phyloP scores from a whole-genome alignment of 2,888 invertebrate species.

The Nineta flava region DNA sequence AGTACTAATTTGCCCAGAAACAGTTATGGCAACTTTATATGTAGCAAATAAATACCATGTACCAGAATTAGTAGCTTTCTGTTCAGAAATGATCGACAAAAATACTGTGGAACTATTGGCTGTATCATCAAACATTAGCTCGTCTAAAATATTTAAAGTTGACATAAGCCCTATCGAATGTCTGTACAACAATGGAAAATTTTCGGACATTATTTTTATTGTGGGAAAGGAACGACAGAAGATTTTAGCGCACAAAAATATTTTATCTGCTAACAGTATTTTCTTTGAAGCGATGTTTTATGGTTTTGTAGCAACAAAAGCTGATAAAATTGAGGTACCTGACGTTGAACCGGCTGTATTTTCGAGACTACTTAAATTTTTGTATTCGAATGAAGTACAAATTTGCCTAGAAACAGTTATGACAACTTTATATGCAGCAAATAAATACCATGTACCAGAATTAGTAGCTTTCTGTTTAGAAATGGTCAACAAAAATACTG shows the following conservation, averaged over 20 bases:
- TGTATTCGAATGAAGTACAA: conserved; percentile 68
- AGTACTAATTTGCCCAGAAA: conserved; percentile 67
- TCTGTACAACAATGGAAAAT: conserved; percentile 45
- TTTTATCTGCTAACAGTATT: conserved; percentile 65
- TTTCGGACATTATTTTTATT: conserved; percentile 61
- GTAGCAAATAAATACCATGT: conserved; percentile 80
- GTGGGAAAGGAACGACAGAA: conserved; percentile 58
- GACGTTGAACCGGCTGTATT: conserved; percentile 76
- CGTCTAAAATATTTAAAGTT: no score
- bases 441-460: conserved; percentile 74
- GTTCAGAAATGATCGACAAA: conserved; percentile 70
- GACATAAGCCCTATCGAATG: conserved; percentile 60
- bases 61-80: conserved; percentile 62
- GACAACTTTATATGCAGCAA: conserved; percentile 73
- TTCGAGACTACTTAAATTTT: conserved; percentile 50
- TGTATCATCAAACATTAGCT: no score
- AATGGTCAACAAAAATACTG: conserved; percentile 69
- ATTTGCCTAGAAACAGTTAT: conserved; percentile 76
- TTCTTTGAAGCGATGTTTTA: conserved; percentile 82
- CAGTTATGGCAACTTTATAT: conserved; percentile 74
- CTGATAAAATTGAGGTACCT: conserved; percentile 60
- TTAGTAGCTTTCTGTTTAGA: conserved; percentile 66
- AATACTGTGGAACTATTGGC: conserved; percentile 64
- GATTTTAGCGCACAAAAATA: conserved; percentile 67
- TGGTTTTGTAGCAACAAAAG: conserved; percentile 50